Conservation (phyloP, 2,888 invertebrate species). For the Pollenia amentaria region DNA sequence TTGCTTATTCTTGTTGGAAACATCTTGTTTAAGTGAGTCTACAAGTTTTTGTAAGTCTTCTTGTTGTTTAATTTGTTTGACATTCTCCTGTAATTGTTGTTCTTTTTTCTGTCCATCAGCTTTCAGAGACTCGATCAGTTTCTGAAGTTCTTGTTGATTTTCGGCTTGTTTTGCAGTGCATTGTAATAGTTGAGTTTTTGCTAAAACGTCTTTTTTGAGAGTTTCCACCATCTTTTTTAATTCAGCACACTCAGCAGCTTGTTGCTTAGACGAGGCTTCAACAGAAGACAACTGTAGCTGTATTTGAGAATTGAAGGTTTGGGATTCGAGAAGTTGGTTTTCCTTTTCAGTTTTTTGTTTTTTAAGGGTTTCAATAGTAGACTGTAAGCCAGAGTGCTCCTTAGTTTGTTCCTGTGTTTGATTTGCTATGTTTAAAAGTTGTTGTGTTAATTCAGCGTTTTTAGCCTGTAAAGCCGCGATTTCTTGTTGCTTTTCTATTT, state of each 20-base stretch:
- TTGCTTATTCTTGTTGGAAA: conserved; percentile 75
- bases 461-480: conserved; percentile 75
- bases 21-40: conserved; percentile 73
- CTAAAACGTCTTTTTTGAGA: conserved; percentile 69
- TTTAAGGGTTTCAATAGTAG: conserved; percentile 76
- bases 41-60: conserved; percentile 71
- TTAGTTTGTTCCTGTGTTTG: conserved; percentile 79
- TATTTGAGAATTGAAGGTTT: conserved; percentile 71
- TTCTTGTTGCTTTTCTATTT: conserved; percentile 79
- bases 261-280: conserved; percentile 74
- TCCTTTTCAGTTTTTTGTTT: conserved; percentile 79
- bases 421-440: conserved; percentile 77
- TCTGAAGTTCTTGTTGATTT: conserved; percentile 74
- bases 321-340: conserved; percentile 77
- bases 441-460: conserved; percentile 77
- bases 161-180: conserved; percentile 76
- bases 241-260: conserved; percentile 65
- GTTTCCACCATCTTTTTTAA: conserved; percentile 67
- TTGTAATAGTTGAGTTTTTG: conserved; percentile 76
- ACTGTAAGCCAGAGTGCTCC: conserved; percentile 79
- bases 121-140: conserved; percentile 71
- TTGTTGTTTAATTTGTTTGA: conserved; percentile 72
- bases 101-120: conserved; percentile 74
- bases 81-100: conserved; percentile 77
- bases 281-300: conserved; percentile 75